Evolutionary conservation across 2,113 vertebrate species (phyloP).

Genomic region (Diadophis punctatus): DNA sequence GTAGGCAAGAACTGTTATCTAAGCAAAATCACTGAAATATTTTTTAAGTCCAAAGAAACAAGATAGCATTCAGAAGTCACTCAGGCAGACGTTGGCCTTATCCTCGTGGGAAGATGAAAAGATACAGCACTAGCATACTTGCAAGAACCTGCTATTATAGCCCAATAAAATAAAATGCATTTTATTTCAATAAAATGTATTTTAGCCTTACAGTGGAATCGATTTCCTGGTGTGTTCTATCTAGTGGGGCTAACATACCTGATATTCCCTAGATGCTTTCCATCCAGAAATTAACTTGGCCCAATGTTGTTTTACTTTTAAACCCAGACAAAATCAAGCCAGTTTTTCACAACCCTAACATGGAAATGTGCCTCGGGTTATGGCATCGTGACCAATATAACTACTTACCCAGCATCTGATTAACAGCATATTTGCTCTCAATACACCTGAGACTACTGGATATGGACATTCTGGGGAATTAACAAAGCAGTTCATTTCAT

Average conservation of each 20-base stretch:
- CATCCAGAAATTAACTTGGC: not conserved
- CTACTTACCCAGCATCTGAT: not conserved
- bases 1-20: not conserved
- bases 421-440: not conserved
- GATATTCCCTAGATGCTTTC: not conserved
- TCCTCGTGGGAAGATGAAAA: not conserved
- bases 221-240: not conserved
- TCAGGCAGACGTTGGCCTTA: not conserved
- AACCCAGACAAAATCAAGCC: not conserved
- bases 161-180: not conserved
- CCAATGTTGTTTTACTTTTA: not conserved
- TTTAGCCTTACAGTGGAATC: not conserved
- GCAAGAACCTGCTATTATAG: not conserved
- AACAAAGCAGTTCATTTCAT: not conserved
- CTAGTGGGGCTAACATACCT: not conserved
- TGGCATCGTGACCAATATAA: not conserved
- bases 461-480: not conserved
- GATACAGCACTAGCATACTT: not conserved
- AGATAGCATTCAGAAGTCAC: not conserved
- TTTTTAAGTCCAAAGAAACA: not conserved
- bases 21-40: not conserved
- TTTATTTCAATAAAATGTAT: not conserved
- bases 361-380: slow-evolving; percentile 56
- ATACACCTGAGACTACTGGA: not conserved
- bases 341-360: slow-evolving; percentile 44